A percentile compares a stretch with the other conserved stretches of the same genome.
Evolutionary conservation across 2,797 vertebrate genomes (phyloP).

Genomic region (Lepidocolaptes lacrymiger): DNA sequence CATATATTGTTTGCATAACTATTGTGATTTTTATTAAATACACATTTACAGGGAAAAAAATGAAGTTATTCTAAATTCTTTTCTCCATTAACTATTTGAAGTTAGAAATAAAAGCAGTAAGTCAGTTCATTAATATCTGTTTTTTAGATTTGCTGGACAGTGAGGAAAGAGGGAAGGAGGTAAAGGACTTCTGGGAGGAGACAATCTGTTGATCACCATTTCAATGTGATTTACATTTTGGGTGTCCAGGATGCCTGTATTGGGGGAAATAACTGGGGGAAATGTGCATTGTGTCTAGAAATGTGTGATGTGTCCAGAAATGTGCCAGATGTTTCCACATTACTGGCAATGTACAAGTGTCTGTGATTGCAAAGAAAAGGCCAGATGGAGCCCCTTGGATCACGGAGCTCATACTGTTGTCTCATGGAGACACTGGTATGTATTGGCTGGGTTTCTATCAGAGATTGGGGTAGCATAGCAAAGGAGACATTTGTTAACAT

Average conservation of each 20-base stretch:
- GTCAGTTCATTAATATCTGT: not conserved
- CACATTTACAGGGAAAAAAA: not conserved
- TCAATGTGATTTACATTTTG: not conserved
- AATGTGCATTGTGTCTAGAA: not conserved
- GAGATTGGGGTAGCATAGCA: not conserved
- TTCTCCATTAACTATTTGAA: not conserved
- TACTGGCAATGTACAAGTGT: not conserved
- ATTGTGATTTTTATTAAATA: not conserved
- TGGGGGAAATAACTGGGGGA: not conserved
- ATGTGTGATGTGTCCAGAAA: no score
- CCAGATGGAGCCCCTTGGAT: not conserved
- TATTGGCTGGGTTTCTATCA: not conserved
- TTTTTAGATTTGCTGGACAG: not conserved
- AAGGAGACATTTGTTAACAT: not conserved
- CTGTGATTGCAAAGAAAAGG: not conserved
- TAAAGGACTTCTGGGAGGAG: not conserved
- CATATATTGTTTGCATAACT: not conserved
- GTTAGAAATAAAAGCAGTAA: not conserved
- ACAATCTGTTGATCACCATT: not conserved
- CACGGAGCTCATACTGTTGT: not conserved
- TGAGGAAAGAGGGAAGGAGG: not conserved
- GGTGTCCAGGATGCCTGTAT: not conserved
- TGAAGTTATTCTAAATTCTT: not conserved
- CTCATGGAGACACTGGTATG: not conserved
- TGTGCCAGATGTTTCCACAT: not conserved